These are phyloP conservation scores for Bimastos eiseni DNA, from an alignment of 2,888 invertebrate genomes.

Conservation along the genomic window DNA sequence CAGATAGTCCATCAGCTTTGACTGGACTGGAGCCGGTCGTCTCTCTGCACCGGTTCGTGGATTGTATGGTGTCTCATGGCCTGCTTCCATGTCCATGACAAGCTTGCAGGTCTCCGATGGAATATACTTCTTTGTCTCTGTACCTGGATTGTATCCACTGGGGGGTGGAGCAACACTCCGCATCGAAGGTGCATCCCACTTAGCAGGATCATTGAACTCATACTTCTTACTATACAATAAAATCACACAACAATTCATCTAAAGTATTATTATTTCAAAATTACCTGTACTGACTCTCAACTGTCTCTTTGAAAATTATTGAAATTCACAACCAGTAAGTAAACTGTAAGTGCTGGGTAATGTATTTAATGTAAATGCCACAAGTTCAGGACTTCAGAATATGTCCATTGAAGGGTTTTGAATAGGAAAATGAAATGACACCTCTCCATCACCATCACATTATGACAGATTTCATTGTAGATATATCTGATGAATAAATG, in stretches of 20 bases:
- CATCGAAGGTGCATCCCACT: not conserved
- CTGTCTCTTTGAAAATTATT: not conserved
- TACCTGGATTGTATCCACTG: constrained; percentile 21
- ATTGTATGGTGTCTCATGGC: constrained; percentile 33
- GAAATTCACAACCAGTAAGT: not conserved
- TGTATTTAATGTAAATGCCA: not conserved
- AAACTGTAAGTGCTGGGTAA: not conserved
- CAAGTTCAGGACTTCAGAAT: not conserved
- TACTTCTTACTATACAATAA: not conserved
- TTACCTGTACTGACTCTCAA: not conserved
- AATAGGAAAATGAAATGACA: not conserved
- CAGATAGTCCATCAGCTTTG: constrained; percentile 30
- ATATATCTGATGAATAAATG: too few species aligned
- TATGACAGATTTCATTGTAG: too few species aligned
- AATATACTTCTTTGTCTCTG: constrained; percentile 28
- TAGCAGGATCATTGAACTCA: not conserved
- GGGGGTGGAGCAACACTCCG: not conserved
- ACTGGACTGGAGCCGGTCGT: constrained; percentile 35
- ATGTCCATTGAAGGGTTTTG: not conserved
- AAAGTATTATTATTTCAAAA: not conserved
- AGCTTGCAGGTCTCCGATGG: constrained; percentile 41
- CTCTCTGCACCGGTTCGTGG: constrained; percentile 36
- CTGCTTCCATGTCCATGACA: constrained; percentile 39
- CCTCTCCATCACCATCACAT: too few species aligned
- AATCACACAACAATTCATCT: not conserved